Evolutionary conservation across 2,797 vertebrate species (phyloP).

Genomic region (Falco concolor): DNA sequence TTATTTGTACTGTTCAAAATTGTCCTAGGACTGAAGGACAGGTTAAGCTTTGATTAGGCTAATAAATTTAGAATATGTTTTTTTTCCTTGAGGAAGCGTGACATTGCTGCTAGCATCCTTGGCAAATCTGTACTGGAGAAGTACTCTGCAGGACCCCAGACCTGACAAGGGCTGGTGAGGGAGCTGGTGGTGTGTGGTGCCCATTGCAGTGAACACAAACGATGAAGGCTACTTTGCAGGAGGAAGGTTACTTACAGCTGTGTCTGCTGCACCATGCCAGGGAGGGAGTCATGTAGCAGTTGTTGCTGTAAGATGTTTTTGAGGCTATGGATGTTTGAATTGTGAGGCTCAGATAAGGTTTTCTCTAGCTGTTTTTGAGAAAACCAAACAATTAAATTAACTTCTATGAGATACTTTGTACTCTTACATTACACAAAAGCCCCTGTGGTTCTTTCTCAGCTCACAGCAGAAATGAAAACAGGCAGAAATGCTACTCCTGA

Average conservation of each 20-base stretch:
- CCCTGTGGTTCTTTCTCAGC: background rate
- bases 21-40: background rate
- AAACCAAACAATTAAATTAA: background rate
- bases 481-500: background rate
- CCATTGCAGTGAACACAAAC: background rate
- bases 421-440: background rate
- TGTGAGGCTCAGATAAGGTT: background rate
- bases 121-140: background rate
- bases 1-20: background rate
- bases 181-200: background rate
- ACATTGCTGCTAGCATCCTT: background rate
- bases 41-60: background rate
- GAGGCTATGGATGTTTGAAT: background rate
- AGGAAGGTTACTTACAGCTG: background rate
- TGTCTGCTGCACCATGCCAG: rapidly evolving
- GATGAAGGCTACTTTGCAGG: background rate
- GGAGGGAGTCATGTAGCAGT: background rate
- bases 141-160: background rate
- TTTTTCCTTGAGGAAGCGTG: background rate
- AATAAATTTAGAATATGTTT: background rate
- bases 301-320: background rate
- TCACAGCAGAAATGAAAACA: background rate
- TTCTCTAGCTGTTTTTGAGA: background rate
- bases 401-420: background rate
- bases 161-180: background rate